These are phyloP conservation scores for Caenorhabditis sp. DNA, from an alignment of 2,888 invertebrate genomes.

Conservation along the genomic window DNA sequence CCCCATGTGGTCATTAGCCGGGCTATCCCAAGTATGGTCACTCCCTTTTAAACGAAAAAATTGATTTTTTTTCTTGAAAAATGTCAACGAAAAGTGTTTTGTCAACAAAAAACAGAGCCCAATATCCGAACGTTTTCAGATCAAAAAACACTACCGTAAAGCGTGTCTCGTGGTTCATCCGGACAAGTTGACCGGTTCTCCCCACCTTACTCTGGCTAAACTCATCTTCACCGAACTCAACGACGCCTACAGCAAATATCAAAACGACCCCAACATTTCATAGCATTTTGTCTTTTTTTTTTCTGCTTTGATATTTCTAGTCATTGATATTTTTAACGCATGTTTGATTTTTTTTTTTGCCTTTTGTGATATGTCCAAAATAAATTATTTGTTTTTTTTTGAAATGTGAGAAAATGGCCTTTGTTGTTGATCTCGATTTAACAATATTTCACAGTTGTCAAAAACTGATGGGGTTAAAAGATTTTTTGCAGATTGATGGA, in stretches of 20 bases:
- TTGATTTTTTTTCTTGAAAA: too few relatives aligned
- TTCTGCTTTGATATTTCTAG: not conserved
- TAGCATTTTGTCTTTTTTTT: not conserved
- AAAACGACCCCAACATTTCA: slow-evolving; percentile 25
- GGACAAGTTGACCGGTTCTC: slow-evolving; percentile 79
- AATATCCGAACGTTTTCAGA: slow-evolving; percentile 79
- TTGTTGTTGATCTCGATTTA: too few relatives aligned
- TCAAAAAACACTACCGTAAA: slow-evolving; percentile 91
- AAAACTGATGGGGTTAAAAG: too few relatives aligned
- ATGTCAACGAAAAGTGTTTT: too few relatives aligned
- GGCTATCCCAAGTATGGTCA: too few relatives aligned
- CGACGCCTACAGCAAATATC: slow-evolving; percentile 92
- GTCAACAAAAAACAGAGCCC: too few relatives aligned
- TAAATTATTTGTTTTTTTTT: not conserved
- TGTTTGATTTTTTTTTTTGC: not conserved
- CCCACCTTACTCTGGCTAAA: slow-evolving; percentile 89
- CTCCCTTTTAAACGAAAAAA: too few relatives aligned
- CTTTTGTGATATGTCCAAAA: not conserved
- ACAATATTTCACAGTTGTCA: too few relatives aligned
- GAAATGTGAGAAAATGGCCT: too few relatives aligned
- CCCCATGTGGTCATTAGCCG: too few relatives aligned
- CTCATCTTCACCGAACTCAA: slow-evolving; percentile 98
- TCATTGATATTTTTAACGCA: not conserved
- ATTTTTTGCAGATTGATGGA: too few relatives aligned
- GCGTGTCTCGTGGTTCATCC: slow-evolving; percentile 98